Base-by-base conservation (phyloP, 2,888 invertebrate species). In the Synanthedon myopaeformis region DNA sequence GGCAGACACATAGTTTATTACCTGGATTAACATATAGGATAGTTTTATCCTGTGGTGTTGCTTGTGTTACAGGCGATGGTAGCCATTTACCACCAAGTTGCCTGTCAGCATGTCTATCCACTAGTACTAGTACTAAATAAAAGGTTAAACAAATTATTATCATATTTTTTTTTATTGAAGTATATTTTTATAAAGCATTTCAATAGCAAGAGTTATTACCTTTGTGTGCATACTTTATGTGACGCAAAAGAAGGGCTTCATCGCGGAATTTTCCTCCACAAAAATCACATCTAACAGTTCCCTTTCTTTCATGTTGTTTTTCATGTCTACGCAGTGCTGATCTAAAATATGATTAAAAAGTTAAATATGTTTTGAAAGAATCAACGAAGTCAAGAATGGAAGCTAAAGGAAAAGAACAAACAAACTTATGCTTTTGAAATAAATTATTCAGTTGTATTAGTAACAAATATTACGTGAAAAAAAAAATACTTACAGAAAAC, bases 141-240 rank as follows among this genome's bases (percentile, higher is more conserved):
- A 8, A 28, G 28, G 8, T 1, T 6, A 8, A 28, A 8, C 8
- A 28, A 28, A 2, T n/a, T n/a, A n/a, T 28, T 28, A 28, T 19
- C 19, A 28, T 8, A 1, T 35, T 35, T 10, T 35, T 35, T 35
- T 35, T 35, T 35, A 28, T 19, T 19, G 0, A 23, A 23, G 23
- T 8, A 35, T 2, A 35, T 8, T 35, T 35, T 35, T 10, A 35
- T 3, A 35, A 35, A 35, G 8, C 2, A 35, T 35, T 52, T 41
- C 28, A 23, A 45, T n/a, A 49, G 6, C n/a, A 49, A 41, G 45
- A 53, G 13, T 8, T 56, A 17, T 35, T 64, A 85, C 88, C 88
- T 70, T 76, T 79, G 60, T 88, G 88, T 50, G 86, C 79, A 74
- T 88, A 85, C 61, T 80, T 78, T 2, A 74, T 68, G 55, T 88